Evolutionary conservation across 2,797 vertebrate genomes (phyloP).

Genomic region (Poecilia picta): DNA sequence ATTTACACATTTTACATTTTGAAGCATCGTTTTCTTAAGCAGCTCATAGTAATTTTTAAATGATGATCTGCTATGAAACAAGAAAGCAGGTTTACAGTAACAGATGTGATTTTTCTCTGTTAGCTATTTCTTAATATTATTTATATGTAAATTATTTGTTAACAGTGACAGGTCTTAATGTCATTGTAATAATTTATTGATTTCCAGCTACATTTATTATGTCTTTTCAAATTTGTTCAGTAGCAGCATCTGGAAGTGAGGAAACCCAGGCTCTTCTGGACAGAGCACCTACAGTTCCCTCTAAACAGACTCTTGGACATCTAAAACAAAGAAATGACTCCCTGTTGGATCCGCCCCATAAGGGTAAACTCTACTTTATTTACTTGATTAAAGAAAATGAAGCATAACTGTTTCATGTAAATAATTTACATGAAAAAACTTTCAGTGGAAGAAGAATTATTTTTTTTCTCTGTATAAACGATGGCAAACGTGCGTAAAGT

Average conservation of each 20-base stretch:
- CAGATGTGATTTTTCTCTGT: not conserved
- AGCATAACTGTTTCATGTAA: not conserved
- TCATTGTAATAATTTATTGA: not conserved
- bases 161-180: not conserved
- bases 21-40: not conserved
- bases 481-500: not conserved
- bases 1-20: not conserved
- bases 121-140: not conserved
- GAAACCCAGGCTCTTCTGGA: fast-evolving
- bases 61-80: not conserved
- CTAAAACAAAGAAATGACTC: fast-evolving
- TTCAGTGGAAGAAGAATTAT: not conserved
- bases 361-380: not conserved
- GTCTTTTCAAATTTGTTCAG: not conserved
- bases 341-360: fast-evolving
- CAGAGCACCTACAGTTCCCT: not conserved
- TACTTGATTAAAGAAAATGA: not conserved
- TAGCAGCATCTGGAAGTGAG: fast-evolving
- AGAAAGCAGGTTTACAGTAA: not conserved
- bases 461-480: not conserved
- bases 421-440: too few species aligned
- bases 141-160: not conserved
- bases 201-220: not conserved
- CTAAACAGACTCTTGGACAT: fast-evolving
- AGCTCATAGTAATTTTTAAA: not conserved